Evolutionary conservation across 92 coral and sea anemone species (phyloP).

Genomic region (Pocillopora grandis): DNA sequence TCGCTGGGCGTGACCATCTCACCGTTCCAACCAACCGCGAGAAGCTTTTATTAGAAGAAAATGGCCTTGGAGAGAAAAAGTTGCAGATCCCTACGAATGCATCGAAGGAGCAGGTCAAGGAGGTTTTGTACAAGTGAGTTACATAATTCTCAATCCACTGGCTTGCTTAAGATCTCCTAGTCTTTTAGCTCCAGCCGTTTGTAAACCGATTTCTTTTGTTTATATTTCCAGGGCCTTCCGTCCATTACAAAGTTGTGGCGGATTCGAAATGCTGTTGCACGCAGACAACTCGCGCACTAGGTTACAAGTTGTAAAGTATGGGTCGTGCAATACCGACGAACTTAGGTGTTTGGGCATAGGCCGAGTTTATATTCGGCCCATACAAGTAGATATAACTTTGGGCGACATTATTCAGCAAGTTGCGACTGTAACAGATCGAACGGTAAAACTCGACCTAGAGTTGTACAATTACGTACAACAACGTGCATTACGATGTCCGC

Average conservation of each 20-base stretch:
- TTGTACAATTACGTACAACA: too few species aligned
- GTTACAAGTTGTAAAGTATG: slow-evolving; percentile 55
- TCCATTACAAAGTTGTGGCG: slow-evolving; percentile 51
- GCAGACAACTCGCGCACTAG: slow-evolving; percentile 43
- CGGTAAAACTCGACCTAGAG: too few species aligned
- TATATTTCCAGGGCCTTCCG: slow-evolving; percentile 52
- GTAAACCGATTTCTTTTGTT: neutral
- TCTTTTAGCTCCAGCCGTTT: neutral
- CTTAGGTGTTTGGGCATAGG: slow-evolving; percentile 60
- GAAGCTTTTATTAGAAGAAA: neutral
- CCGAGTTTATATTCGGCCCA: slow-evolving; percentile 59
- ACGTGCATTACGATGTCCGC: too few species aligned
- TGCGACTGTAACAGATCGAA: too few species aligned
- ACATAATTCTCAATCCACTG: neutral
- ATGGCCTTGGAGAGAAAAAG: slow-evolving; percentile 10
- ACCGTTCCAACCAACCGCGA: slow-evolving; percentile 1
- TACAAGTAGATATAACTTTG: slow-evolving; percentile 49
- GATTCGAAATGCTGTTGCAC: slow-evolving; percentile 49
- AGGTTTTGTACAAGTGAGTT: slow-evolving; percentile 4
- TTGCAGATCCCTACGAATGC: neutral
- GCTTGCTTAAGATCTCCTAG: neutral
- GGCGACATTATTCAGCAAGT: neutral
- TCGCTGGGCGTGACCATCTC: neutral
- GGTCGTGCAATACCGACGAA: slow-evolving; percentile 53
- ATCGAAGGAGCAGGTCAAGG: neutral